Evolutionary conservation across 1,140 invertebrate species (phyloP).

Genomic region (Polypedilum vanderplanki): DNA sequence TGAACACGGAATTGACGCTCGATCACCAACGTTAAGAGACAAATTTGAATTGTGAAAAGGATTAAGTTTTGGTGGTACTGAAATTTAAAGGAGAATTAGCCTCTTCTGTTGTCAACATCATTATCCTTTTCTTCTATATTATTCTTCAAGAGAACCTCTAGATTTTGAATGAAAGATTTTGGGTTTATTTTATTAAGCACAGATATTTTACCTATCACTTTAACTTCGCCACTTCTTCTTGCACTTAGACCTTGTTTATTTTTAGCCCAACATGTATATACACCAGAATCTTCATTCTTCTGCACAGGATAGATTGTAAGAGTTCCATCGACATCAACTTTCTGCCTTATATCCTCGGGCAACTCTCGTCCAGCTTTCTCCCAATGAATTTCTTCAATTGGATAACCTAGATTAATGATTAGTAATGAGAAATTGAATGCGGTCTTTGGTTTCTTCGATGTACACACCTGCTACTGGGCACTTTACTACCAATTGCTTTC

Average conservation of each 20-base stretch:
- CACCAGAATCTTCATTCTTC: conserved; percentile 64
- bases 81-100: conserved; percentile 41
- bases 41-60: conserved; percentile 65
- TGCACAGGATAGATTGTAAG: conserved; percentile 67
- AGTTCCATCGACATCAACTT: conserved; percentile 64
- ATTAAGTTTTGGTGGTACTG: conserved; percentile 76
- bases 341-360: conserved; percentile 73
- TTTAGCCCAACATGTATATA: conserved; percentile 67
- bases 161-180: not conserved
- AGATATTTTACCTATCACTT: conserved; percentile 58
- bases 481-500: conserved; percentile 43
- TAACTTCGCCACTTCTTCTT: conserved; percentile 61
- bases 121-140: not conserved
- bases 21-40: conserved; percentile 66
- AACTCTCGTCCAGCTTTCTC: conserved; percentile 66
- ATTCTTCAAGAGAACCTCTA: not conserved
- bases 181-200: no score
- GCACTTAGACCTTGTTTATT: conserved; percentile 69
- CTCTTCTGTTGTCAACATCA: not conserved
- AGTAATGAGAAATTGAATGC: not conserved
- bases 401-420: conserved; percentile 53
- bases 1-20: conserved; percentile 67
- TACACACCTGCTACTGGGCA: conserved; percentile 64
- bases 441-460: not conserved
- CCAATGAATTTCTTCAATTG: conserved; percentile 76